Evolutionary conservation across 2,797 vertebrate species (phyloP).

Genomic region (Accipiter badius): DNA sequence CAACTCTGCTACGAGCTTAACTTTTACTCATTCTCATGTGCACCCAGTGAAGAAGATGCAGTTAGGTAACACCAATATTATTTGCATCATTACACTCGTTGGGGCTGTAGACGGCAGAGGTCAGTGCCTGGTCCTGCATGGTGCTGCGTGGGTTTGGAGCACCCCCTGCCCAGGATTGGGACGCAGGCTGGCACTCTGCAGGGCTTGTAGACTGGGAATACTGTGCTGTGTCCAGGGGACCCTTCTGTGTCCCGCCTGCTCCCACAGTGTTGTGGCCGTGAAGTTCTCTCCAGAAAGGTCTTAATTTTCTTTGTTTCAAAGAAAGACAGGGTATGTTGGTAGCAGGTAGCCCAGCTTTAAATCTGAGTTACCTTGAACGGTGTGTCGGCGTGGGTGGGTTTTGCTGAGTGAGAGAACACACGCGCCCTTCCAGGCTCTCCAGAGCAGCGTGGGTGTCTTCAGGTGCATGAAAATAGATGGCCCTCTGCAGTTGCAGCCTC

Average conservation of each 20-base stretch:
- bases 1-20: background rate
- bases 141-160: background rate
- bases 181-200: fast-evolving
- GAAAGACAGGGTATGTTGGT: background rate
- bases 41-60: background rate
- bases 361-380: fast-evolving
- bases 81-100: fast-evolving
- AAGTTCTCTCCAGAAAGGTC: background rate
- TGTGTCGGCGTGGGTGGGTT: fast-evolving
- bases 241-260: background rate
- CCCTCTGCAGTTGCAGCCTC: background rate
- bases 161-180: background rate
- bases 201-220: background rate
- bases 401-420: background rate
- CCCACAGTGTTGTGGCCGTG: background rate
- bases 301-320: background rate
- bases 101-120: too few relatives aligned
- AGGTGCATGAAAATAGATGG: background rate
- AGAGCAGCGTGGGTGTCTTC: background rate
- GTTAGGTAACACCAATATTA: background rate
- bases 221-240: background rate
- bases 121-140: background rate
- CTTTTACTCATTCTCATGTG: background rate
- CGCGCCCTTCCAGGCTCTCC: background rate
- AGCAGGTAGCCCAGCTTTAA: background rate